Conservation (phyloP, 2,797 vertebrate genomes). For the Acomys russatus region DNA sequence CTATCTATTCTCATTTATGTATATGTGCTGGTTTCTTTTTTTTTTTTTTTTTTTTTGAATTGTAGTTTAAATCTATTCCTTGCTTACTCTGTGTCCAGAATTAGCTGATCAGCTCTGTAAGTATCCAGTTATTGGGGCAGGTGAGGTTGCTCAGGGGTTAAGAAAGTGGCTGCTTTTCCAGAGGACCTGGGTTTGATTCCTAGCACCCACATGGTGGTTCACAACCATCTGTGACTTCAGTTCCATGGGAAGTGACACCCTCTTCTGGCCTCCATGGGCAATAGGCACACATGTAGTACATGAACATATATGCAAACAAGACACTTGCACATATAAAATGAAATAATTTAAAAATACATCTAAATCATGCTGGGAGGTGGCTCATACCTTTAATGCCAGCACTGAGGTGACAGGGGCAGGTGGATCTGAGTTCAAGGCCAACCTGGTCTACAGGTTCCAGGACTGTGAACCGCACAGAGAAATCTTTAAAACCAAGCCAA, state of each 20-base stretch:
- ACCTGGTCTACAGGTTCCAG: too few relatives aligned
- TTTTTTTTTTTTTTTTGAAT: too few relatives aligned
- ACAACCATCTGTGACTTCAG: background rate
- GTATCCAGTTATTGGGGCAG: background rate
- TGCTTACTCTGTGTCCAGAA: background rate
- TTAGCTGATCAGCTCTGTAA: background rate
- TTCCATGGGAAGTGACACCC: background rate
- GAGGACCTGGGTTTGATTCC: background rate
- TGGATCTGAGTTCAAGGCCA: too few relatives aligned
- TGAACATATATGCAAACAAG: background rate
- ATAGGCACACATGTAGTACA: background rate
- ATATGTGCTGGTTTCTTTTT: background rate
- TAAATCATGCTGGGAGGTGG: too few relatives aligned
- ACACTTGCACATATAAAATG: background rate
- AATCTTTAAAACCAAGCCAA: too few relatives aligned
- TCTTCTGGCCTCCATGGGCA: background rate
- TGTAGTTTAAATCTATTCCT: background rate
- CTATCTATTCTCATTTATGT: background rate
- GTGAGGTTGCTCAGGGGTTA: background rate
- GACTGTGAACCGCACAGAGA: too few relatives aligned
- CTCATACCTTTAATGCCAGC: too few relatives aligned
- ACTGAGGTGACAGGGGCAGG: too few relatives aligned
- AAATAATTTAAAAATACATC: background rate
- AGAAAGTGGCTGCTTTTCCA: background rate
- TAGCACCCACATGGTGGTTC: background rate